A percentile compares a stretch with the other conserved stretches of the same genome.
These are phyloP conservation scores for Erebia epiphron DNA, from an alignment of 2,888 invertebrate species.

Conservation along the genomic window DNA sequence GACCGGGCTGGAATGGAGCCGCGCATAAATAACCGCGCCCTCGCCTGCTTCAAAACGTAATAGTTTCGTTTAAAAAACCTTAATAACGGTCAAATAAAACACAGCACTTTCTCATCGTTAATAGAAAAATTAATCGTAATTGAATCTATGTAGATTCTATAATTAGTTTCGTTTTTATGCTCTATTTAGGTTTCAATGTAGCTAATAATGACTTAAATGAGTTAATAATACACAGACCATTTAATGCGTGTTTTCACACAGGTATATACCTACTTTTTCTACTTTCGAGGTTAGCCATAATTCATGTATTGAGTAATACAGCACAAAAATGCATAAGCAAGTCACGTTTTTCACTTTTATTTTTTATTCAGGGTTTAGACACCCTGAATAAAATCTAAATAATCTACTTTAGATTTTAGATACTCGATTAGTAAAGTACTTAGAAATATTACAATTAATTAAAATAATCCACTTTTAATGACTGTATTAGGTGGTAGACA, in stretches of 20 bases:
- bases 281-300: too few relatives aligned
- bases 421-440: background rate
- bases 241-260: too few relatives aligned
- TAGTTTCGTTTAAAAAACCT: slow-evolving; percentile 31
- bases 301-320: too few relatives aligned
- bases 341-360: too few relatives aligned
- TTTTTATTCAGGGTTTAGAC: too few relatives aligned
- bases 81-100: slow-evolving; percentile 23
- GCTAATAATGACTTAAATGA: too few relatives aligned
- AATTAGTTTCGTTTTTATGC: too few relatives aligned
- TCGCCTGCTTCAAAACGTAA: slow-evolving; percentile 51
- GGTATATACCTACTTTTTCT: too few relatives aligned
- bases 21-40: slow-evolving; percentile 62
- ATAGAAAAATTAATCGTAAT: slow-evolving; percentile 13
- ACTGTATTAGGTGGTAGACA: background rate
- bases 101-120: slow-evolving; percentile 11
- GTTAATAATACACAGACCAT: too few relatives aligned
- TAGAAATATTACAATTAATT: background rate
- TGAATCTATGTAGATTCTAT: too few relatives aligned
- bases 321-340: too few relatives aligned
- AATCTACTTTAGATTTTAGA: background rate
- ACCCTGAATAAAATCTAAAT: background rate
- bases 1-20: slow-evolving; percentile 55
- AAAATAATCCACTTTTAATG: background rate
- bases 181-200: too few relatives aligned